A percentile compares a stretch with the other conserved stretches of the same genome.
Conservation (phyloP, 2,888 invertebrate species). For the Euspilapteryx auroguttella region DNA sequence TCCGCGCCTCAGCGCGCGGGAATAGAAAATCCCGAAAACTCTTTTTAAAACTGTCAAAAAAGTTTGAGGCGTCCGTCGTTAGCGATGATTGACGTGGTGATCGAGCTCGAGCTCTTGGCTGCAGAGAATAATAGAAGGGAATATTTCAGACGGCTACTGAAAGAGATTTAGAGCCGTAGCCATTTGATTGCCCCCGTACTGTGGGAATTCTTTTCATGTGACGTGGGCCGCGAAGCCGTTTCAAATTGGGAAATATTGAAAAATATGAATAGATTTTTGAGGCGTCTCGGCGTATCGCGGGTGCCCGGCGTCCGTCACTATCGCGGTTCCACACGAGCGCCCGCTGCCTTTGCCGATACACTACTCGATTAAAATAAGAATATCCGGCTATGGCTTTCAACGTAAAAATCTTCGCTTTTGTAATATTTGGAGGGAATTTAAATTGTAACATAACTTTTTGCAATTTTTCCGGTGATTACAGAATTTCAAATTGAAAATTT, state of each 20-base stretch:
- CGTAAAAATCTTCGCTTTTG: not conserved
- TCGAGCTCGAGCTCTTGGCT: conserved; percentile 13
- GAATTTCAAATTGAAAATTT: no score
- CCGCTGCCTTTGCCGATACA: conserved; percentile 26
- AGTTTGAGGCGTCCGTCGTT: conserved; percentile 12
- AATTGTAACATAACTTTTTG: no score
- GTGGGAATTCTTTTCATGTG: not conserved
- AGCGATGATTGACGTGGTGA: conserved; percentile 29
- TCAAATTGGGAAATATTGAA: conserved; percentile 25
- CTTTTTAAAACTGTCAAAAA: conserved; percentile 33
- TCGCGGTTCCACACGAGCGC: conserved; percentile 52
- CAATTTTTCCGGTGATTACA: no score
- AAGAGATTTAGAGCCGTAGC: no score
- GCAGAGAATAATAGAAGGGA: no score
- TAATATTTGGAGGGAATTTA: no score
- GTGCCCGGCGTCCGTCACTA: conserved; percentile 45
- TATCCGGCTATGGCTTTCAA: no score
- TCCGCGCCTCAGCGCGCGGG: conserved; percentile 11
- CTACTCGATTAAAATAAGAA: conserved; percentile 54
- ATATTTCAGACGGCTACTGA: no score
- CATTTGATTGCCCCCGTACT: not conserved
- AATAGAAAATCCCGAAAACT: not conserved
- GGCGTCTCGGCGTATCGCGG: conserved; percentile 18
- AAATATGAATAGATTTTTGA: conserved; percentile 43
- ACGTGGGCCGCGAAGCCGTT: conserved; percentile 3